Evolutionary conservation across 2,888 invertebrate genomes (phyloP).

Genomic region (Prosapia bicincta): DNA sequence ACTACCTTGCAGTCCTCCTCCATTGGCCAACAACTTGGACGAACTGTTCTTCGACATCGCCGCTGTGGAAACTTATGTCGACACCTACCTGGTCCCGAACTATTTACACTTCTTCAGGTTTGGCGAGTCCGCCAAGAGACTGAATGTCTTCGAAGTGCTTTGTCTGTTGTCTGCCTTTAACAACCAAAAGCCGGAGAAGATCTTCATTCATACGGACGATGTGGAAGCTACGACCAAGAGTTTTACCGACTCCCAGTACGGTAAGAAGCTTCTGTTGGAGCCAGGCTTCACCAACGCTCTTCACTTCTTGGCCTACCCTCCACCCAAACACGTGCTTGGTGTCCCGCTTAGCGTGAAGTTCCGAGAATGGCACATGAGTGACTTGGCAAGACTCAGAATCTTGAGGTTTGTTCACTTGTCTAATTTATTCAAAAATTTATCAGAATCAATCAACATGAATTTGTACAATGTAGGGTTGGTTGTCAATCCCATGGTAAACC

Average conservation of each 20-base stretch:
- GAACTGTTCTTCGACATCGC: background rate
- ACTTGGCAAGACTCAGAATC: conserved; percentile 6
- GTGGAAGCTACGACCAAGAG: background rate
- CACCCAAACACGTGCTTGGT: conserved; percentile 7
- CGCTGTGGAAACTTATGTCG: background rate
- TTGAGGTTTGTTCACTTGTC: too few relatives aligned
- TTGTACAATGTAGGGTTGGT: too few relatives aligned
- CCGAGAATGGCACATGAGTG: background rate
- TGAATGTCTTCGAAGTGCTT: conserved; percentile 5
- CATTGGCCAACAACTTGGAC: background rate
- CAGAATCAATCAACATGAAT: too few relatives aligned
- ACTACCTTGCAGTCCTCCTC: background rate
- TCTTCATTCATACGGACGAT: conserved; percentile 15
- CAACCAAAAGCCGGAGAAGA: background rate
- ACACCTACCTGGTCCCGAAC: background rate
- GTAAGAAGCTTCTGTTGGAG: background rate
- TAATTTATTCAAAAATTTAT: too few relatives aligned
- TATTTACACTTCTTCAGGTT: conserved; percentile 11
- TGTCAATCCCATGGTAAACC: too few relatives aligned
- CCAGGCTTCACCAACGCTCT: background rate
- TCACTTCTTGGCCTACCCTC: background rate
- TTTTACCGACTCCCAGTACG: background rate
- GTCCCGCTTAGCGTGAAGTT: background rate
- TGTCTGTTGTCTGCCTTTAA: conserved; percentile 3
- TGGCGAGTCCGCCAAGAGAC: background rate